phyloP scores from a whole-genome alignment of 2,113 vertebrate species.

The Prochilodus magdalenae region DNA sequence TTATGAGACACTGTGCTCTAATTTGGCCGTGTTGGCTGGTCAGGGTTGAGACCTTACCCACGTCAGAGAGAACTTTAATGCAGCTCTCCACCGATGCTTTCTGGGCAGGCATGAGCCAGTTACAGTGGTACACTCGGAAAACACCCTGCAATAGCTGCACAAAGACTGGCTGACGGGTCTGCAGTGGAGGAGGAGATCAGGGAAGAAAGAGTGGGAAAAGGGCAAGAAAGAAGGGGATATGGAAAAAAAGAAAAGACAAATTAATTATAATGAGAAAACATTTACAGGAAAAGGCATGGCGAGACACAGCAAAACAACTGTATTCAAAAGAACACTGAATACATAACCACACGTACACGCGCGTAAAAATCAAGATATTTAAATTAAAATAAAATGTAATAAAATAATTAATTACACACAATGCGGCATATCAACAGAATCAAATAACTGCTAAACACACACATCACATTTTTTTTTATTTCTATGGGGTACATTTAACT shows the following conservation, averaged over 20 bases:
- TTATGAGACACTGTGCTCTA: neutral
- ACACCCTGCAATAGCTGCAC: slow-evolving; percentile 96
- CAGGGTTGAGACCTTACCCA: slow-evolving; percentile 82
- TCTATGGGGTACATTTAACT: neutral
- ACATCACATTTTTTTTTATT: too few relatives aligned
- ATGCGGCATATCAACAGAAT: neutral
- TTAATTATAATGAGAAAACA: neutral
- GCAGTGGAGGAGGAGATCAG: slow-evolving; percentile 51
- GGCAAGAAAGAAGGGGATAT: neutral
- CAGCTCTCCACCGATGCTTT: slow-evolving; percentile 97
- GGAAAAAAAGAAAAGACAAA: neutral
- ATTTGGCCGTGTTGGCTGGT: neutral
- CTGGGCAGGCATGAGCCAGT: slow-evolving; percentile 91
- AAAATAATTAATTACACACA: neutral
- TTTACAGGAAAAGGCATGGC: too few relatives aligned
- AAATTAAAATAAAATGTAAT: too few relatives aligned
- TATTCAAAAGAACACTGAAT: neutral
- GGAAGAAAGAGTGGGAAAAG: neutral
- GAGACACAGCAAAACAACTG: too few relatives aligned
- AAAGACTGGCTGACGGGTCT: slow-evolving; percentile 98
- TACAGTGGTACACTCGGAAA: slow-evolving; percentile 96
- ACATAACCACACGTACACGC: neutral
- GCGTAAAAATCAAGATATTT: neutral
- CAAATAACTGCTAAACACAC: neutral
- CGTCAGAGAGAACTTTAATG: slow-evolving; percentile 97